Conservation (phyloP, 2,797 vertebrate species). For the Hipposideros larvatus region DNA sequence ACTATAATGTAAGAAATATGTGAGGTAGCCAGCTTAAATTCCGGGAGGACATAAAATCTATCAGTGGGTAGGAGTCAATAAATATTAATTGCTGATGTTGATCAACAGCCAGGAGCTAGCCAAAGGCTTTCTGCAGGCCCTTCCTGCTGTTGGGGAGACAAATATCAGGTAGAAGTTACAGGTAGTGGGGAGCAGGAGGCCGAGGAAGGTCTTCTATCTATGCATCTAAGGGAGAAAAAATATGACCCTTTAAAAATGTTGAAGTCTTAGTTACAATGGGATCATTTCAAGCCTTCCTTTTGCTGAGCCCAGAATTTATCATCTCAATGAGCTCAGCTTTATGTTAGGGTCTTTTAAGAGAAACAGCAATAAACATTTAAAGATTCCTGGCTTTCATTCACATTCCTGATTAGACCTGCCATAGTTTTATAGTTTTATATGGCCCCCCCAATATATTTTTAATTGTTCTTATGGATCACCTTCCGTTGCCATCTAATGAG, state of each 20-base stretch:
- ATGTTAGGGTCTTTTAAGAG: neutral
- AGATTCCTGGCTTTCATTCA: constrained; percentile 13
- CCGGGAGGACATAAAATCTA: neutral
- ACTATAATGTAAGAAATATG: neutral
- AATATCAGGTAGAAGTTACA: neutral
- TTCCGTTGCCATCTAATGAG: neutral
- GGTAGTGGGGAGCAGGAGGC: neutral
- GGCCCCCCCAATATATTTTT: neutral
- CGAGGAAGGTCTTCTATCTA: neutral
- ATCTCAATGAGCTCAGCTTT: neutral
- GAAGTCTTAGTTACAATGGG: neutral
- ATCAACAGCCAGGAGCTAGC: neutral
- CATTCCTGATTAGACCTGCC: neutral
- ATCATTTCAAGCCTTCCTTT: neutral
- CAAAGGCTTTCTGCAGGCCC: neutral
- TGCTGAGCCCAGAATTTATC: neutral
- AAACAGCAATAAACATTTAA: constrained; percentile 31
- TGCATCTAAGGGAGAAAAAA: neutral
- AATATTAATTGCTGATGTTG: neutral
- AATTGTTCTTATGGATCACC: neutral
- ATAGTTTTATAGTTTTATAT: neutral
- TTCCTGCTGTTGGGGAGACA: neutral
- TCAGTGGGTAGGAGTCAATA: neutral
- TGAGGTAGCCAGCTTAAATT: neutral
- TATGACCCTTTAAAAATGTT: neutral